Base-by-base conservation (phyloP, 2,113 vertebrate genomes). In the Malurus melanocephalus region DNA sequence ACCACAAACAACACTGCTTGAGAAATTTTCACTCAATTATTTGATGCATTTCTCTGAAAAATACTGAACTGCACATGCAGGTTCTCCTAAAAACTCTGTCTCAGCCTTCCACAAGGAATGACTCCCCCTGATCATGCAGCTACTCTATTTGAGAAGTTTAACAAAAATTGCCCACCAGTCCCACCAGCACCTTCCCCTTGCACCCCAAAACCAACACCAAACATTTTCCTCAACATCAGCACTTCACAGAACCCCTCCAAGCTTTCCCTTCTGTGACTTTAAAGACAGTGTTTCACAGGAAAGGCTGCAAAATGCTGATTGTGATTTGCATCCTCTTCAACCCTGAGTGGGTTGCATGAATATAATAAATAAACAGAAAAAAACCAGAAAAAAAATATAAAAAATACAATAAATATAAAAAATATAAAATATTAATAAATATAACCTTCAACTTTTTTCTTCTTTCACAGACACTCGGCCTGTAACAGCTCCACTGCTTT, bases 41-140 rank as follows among this genome's bases (percentile, higher is more conserved):
- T 61, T 0, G 2, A 38, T 11, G 18, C 23, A 26, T 18, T 57
- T 73, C 51, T 43, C 32, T 30, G 32, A 7, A 26, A 21, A 85
- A 60, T 2, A 24, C 0, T 40, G 26, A 59, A 6, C 53, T 12
- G 11, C 71, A 71, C 28, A 22, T 3, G 5, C 33, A 10, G 2
- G 15, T 18, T 59, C 61, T 35, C 57, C 32, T 43, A 11, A 59
- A 45, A 38, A 3, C 56, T 7, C 8, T 13, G 16, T 26, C 57
- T 38, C 77, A 56, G 23, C 16, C 33, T 16, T 1, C 46, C 33
- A 8, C 0, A 16, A 0, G 3, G 21, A 49, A 32, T 1, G 4
- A 8, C 26, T 48, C 23, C 52, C 46, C 55, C 68, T 9, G 33
- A 40, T 5, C 2, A 9, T 3, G 8, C n/a, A 62, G 53, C 48